Evolutionary conservation across 2,797 vertebrate genomes (phyloP).

Genomic region (Lophius americanus): DNA sequence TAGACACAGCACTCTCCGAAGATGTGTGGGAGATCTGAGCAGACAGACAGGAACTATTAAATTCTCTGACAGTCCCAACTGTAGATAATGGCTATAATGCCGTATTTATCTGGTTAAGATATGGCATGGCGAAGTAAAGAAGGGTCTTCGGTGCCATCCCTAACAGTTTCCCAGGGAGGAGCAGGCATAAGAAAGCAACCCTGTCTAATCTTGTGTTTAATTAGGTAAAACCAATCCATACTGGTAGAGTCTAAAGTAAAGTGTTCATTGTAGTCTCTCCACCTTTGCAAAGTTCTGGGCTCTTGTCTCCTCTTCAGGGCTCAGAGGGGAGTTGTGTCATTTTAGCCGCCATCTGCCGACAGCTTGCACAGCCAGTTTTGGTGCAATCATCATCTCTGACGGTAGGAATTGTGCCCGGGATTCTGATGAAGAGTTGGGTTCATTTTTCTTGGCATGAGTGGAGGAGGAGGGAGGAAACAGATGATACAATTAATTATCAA

Average conservation of each 20-base stretch:
- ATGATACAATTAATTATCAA: constrained; percentile 90
- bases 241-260: constrained; percentile 45
- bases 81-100: constrained; percentile 32
- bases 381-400: constrained; percentile 73
- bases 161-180: constrained; percentile 8
- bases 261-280: constrained; percentile 63
- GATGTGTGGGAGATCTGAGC: constrained; percentile 62
- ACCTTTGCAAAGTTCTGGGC: constrained; percentile 67
- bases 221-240: constrained; percentile 38
- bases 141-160: constrained; percentile 26
- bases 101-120: constrained; percentile 30
- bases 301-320: constrained; percentile 58
- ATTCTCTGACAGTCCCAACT: constrained; percentile 32
- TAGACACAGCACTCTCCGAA: constrained; percentile 67
- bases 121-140: constrained; percentile 31
- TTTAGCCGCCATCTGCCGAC: constrained; percentile 80
- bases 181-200: constrained; percentile 17
- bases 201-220: constrained; percentile 27
- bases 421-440: constrained; percentile 81
- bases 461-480: constrained; percentile 84
- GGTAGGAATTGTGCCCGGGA: constrained; percentile 74
- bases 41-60: constrained; percentile 51
- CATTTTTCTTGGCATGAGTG: constrained; percentile 81
- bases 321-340: constrained; percentile 74
- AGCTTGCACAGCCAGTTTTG: constrained; percentile 67